phyloP scores from a whole-genome alignment of 1,140 invertebrate species.

The Magallana gigas region DNA sequence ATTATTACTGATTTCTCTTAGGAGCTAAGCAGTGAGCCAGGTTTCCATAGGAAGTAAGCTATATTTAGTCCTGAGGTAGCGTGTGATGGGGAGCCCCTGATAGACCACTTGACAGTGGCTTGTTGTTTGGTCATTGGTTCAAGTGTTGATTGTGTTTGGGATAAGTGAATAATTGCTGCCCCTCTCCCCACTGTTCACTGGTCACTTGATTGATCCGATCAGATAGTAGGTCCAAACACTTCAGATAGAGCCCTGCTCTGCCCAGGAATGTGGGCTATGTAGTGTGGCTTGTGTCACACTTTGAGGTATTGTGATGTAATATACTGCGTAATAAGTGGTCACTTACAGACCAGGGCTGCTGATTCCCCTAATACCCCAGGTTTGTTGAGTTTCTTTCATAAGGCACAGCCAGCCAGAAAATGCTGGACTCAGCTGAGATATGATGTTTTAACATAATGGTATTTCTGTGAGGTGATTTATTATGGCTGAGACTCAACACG shows the following conservation, averaged over 20 bases:
- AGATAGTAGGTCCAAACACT: neutral
- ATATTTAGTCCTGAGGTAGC: no score
- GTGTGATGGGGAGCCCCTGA: neutral
- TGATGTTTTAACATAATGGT: no score
- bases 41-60: no score
- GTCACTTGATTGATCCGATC: neutral
- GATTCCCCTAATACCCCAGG: no score
- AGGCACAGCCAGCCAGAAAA: no score
- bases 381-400: no score
- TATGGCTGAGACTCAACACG: neutral
- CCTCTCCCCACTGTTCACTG: neutral
- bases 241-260: neutral
- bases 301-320: neutral
- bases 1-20: no score
- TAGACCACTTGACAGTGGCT: neutral
- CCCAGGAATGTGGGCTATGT: neutral
- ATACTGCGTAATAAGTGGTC: neutral
- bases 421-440: no score
- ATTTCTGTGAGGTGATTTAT: no score
- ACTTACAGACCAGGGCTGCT: no score
- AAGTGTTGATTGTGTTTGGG: slow-evolving; percentile 24
- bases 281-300: neutral
- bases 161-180: slow-evolving; percentile 18
- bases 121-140: neutral
- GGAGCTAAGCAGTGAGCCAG: no score